Conservation (phyloP, 2,797 vertebrate species). For the Xenentodon cancila region DNA sequence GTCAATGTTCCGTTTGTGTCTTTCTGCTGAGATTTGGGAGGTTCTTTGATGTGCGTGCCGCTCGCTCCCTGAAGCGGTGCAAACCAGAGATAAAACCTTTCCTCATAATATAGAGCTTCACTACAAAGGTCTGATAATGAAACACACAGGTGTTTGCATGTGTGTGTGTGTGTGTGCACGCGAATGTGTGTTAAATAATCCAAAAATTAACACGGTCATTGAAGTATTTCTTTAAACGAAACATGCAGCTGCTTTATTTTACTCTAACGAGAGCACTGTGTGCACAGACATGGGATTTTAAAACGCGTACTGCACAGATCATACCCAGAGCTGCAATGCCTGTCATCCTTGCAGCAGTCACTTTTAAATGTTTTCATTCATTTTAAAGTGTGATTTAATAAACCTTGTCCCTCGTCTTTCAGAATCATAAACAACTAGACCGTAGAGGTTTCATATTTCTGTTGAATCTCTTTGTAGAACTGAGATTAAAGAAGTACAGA, state of each 20-base stretch:
- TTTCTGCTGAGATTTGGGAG: slow-evolving; percentile 54
- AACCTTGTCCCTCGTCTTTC: neutral
- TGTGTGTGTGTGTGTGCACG: slow-evolving; percentile 1
- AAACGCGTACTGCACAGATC: neutral
- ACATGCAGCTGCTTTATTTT: neutral
- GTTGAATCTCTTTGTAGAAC: no score
- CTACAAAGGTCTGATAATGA: slow-evolving; percentile 51
- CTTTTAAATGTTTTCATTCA: neutral
- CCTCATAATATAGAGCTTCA: slow-evolving; percentile 30
- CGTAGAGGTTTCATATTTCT: neutral
- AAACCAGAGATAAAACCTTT: slow-evolving; percentile 48
- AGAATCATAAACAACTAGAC: neutral
- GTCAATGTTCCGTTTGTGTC: slow-evolving; percentile 35
- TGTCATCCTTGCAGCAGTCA: neutral
- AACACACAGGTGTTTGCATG: slow-evolving; percentile 24
- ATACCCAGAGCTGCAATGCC: no score
- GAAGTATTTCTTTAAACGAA: neutral
- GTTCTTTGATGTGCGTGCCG: slow-evolving; percentile 52
- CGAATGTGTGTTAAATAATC: neutral
- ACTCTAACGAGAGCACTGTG: neutral
- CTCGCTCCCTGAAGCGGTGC: slow-evolving; percentile 41
- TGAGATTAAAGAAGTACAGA: no score
- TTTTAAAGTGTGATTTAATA: neutral
- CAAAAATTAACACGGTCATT: neutral
- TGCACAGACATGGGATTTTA: neutral